Conservation (phyloP, 2,888 invertebrate species). For the Acanthosoma haemorrhoidale region DNA sequence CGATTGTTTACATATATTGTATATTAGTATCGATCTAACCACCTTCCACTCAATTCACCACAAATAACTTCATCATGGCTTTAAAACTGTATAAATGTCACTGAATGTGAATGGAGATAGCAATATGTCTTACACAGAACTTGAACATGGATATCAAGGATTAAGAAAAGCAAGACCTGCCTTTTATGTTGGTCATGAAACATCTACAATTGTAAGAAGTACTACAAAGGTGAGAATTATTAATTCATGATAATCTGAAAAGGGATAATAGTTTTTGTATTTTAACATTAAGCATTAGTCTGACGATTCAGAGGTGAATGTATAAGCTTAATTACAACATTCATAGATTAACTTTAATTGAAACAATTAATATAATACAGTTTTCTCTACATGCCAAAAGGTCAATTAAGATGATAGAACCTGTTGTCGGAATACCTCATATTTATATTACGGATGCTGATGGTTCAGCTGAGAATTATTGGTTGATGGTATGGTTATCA, state of each 20-base stretch:
- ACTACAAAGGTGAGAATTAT: slow-evolving; percentile 34
- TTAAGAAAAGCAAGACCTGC: slow-evolving; percentile 65
- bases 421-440: slow-evolving; percentile 29
- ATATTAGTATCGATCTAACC: too few relatives aligned
- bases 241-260: too few relatives aligned
- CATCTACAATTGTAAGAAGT: slow-evolving; percentile 38
- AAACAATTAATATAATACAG: slow-evolving; percentile 16
- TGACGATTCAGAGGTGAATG: too few relatives aligned
- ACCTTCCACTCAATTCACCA: too few relatives aligned
- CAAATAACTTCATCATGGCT: background rate
- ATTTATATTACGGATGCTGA: slow-evolving; percentile 36
- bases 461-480: slow-evolving; percentile 32
- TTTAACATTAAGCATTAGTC: too few relatives aligned
- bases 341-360: background rate
- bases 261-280: too few relatives aligned
- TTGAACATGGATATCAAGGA: slow-evolving; percentile 88
- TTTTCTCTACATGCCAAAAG: slow-evolving; percentile 24
- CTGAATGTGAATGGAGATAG: background rate
- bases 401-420: slow-evolving; percentile 28
- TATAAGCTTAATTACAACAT: too few relatives aligned
- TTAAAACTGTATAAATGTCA: background rate
- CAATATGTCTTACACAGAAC: slow-evolving; percentile 82
- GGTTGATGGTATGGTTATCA: slow-evolving; percentile 25
- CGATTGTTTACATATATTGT: too few relatives aligned
- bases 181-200: slow-evolving; percentile 59